Evolutionary conservation across 2,113 vertebrate genomes (phyloP).

Genomic region (Aepyceros melampus): DNA sequence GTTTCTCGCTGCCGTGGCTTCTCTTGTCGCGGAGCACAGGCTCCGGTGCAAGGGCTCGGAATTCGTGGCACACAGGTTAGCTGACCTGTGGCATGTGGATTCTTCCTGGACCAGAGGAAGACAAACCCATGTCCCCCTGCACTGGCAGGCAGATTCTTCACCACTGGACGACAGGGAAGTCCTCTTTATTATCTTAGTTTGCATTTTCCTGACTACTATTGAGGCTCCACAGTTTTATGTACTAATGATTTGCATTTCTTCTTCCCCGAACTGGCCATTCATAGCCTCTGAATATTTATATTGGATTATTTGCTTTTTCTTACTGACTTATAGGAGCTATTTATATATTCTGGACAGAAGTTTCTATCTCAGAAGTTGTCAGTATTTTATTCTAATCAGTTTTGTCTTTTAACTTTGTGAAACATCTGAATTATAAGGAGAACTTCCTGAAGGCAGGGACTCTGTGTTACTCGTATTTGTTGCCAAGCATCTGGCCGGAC

Average conservation of each 20-base stretch:
- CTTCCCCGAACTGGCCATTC: not conserved
- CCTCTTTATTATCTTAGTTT: not conserved
- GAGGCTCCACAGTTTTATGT: not conserved
- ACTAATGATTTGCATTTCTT: not conserved
- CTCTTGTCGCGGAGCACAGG: accelerated
- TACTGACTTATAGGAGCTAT: not conserved
- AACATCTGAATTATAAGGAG: not conserved
- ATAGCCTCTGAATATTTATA: not conserved
- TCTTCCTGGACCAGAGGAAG: not conserved
- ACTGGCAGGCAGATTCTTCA: not conserved
- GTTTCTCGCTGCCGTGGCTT: not conserved
- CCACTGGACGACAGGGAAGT: not conserved
- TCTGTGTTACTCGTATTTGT: not conserved
- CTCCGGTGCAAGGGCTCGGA: not conserved
- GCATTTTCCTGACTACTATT: not conserved
- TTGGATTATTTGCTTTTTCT: not conserved
- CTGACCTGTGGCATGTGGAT: not conserved
- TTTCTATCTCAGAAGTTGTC: not conserved
- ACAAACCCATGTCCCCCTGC: not conserved
- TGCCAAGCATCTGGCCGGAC: not conserved
- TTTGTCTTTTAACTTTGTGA: not conserved
- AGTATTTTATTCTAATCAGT: not conserved
- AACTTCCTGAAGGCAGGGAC: not conserved
- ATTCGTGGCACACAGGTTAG: not conserved
- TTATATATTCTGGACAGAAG: not conserved